Evolutionary conservation across 2,888 invertebrate genomes (phyloP), one percentile per base, ranked within the genome.

Genomic region (Ctena decussata): DNA sequence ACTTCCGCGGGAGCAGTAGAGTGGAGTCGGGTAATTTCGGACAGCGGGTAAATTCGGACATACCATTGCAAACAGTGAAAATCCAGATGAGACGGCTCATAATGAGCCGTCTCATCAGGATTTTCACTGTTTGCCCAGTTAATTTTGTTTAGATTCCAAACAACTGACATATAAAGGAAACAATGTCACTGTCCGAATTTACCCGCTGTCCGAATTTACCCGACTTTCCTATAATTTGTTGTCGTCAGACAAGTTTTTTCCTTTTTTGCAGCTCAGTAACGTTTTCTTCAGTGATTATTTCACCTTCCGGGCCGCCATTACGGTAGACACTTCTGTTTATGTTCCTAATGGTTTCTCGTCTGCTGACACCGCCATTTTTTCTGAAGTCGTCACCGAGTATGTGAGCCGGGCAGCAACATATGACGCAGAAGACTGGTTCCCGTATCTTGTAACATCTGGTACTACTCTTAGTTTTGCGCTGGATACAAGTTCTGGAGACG

Each of bases 251-350:
- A 41, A 11, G 41, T 41, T 41, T 41, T 41, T 21, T 49, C 5
- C 21, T n/a, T 49, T 15, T 73, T 78, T 79, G 11, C 87, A 94
- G 94, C 90, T 92, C 74, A 85, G 84, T 0, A 57, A 79, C 1
- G 79, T 94, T 12, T 91, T 87, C 81, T 92, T 94, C 86, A 90
- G 92, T 30, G 93, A 94, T 69, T 86, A 85, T 5, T 73, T 91
- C 12, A 72, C 69, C 8, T 87, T 93, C 69, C 80, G 73, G 24
- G 84, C 91, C 1, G 65, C 70, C 0, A 70, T 93, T 5, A 65
- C 79, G 24, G 84, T 91, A 6, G 87, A 90, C 73, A 78, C 76
- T 6, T 78, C 84, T 12, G 85, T 89, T 8, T 46, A 60, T 0
- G 86, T 92, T 0, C 91, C 92, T 0, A 41, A 44, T n/a, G 90